Base-by-base conservation (phyloP, 2,888 invertebrate genomes). In the Scaptomyza parva region DNA sequence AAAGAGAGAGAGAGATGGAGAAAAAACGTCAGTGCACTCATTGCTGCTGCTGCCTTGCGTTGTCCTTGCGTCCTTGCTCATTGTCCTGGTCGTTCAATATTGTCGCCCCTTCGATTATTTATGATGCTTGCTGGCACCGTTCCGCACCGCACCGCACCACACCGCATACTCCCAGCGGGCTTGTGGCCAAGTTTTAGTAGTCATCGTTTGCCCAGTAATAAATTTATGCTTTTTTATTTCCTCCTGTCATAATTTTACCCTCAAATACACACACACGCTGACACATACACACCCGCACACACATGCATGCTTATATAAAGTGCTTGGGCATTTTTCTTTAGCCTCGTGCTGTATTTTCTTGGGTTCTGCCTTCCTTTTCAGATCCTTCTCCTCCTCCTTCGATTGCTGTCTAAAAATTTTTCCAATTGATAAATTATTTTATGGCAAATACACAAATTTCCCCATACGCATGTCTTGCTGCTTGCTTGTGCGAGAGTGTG, bases 221-320 rank as follows among this genome's bases (percentile, higher is more conserved):
- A 88, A 87, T 87, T 86, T 85, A 87, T 88, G 83, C 76, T 87
- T 81, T 87, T 87, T 86, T 88, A 87, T 87, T 87, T 87, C 88
- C 88, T 84, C 68, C 88, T 86, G 88, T 86, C 87, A 88, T 88
- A 88, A 88, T 88, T 88, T 86, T 88, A 81, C 64, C 81, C 86
- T 76, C 86, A 81, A 84, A 75, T 66, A 77, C 73, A 78, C 80
- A 79, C 65, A 74, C 67, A 51, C 63, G 12, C 57, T 41, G 43
- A 50, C 14, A n/a, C 60, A 52, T 47, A 54, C 33, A 52, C 30
- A 50, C 44, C 43, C 50, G 50, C 51, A 55, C 45, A 60, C 30
- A 35, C 47, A 51, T 51, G 30, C 59, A 30, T 51, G 48, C 54
- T 71, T 55, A 62, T 63, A 70, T 58, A 78, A 80, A 81, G 71